phyloP scores from a whole-genome alignment of 2,888 invertebrate genomes.

The Schizotus pectinicornis region DNA sequence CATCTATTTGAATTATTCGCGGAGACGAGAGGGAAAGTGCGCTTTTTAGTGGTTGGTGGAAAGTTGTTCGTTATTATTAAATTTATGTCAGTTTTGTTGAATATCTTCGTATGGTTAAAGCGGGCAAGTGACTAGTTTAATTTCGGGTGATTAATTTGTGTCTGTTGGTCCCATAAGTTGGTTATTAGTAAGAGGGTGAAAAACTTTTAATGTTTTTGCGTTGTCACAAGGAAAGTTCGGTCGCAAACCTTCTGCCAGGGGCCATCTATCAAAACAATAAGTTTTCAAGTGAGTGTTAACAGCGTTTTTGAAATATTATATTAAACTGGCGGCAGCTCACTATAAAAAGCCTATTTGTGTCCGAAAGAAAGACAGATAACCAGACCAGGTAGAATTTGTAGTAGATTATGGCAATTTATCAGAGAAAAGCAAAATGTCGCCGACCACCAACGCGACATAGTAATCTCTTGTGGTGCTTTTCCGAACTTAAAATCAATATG shows the following conservation, averaged over 20 bases:
- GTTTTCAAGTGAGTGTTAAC: constrained; percentile 30
- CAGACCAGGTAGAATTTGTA: constrained; percentile 33
- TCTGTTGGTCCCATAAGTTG: constrained; percentile 17
- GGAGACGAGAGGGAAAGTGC: too few species aligned
- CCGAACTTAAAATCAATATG: constrained; percentile 59
- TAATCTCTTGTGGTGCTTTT: constrained; percentile 34
- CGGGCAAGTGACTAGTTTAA: constrained; percentile 5
- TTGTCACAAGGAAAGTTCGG: constrained; percentile 21
- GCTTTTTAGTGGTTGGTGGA: too few species aligned
- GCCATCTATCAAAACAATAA: constrained; percentile 30
- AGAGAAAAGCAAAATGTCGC: constrained; percentile 39
- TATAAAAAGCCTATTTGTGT: constrained; percentile 28
- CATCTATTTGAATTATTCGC: too few species aligned
- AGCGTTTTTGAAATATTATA: constrained; percentile 28
- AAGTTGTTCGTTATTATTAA: too few species aligned
- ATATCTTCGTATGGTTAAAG: background rate
- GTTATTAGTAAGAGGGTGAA: constrained; percentile 21
- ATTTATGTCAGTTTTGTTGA: too few species aligned
- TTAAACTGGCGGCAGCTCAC: constrained; percentile 17
- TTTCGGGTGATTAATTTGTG: constrained; percentile 22
- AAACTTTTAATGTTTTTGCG: constrained; percentile 28
- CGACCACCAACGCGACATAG: constrained; percentile 43
- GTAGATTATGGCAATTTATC: constrained; percentile 40
- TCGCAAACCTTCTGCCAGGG: constrained; percentile 22
- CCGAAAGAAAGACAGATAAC: constrained; percentile 34